Conservation (phyloP, 1,140 invertebrate genomes). For the Bombus huntii region DNA sequence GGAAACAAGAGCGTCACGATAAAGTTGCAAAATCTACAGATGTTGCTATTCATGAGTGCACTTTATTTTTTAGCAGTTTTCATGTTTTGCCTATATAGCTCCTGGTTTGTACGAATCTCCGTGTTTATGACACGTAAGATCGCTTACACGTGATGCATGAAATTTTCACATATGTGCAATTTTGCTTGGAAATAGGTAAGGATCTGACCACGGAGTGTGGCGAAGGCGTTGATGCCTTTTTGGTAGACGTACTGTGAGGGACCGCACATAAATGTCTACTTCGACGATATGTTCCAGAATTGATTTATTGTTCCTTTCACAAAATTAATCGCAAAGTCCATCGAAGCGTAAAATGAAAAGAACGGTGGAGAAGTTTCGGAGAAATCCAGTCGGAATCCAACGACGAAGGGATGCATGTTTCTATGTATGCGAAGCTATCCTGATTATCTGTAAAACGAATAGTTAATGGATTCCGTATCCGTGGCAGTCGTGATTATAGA, state of each 20-base stretch:
- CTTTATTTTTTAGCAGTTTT: not conserved
- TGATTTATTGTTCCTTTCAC: not conserved
- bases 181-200: too few relatives aligned
- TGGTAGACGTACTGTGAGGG: too few relatives aligned
- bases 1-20: too few relatives aligned
- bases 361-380: not conserved
- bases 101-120: too few relatives aligned
- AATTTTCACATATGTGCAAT: too few relatives aligned
- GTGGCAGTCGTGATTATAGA: constrained; percentile 31
- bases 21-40: not conserved
- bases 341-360: not conserved
- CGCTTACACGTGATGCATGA: too few relatives aligned
- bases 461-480: constrained; percentile 23
- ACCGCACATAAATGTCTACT: too few relatives aligned
- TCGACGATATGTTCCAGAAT: too few relatives aligned
- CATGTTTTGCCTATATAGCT: not conserved
- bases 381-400: not conserved
- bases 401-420: not conserved
- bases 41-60: not conserved
- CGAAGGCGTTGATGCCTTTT: too few relatives aligned
- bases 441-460: not conserved
- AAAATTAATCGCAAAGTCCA: not conserved
- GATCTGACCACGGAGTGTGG: too few relatives aligned
- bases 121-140: too few relatives aligned
- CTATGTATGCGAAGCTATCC: not conserved